phyloP scores from a whole-genome alignment of 1,140 invertebrate genomes.

The Lucilia cuprina region DNA sequence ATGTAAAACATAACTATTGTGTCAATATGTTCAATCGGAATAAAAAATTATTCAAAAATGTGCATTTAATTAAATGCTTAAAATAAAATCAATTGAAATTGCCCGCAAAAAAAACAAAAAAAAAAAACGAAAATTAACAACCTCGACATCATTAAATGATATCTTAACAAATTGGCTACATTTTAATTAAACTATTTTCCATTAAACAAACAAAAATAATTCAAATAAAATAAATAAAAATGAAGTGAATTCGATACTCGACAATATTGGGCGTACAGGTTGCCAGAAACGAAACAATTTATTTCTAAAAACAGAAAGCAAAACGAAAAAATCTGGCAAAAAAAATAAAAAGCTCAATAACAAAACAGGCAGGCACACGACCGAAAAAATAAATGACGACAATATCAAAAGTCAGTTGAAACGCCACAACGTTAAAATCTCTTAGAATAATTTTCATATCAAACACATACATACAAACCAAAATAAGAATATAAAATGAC shows the following conservation, averaged over 20 bases:
- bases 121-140: neutral
- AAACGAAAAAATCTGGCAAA: neutral
- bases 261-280: conserved; percentile 30
- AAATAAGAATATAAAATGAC: conserved; percentile 13
- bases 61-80: too few species aligned
- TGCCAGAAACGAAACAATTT: neutral
- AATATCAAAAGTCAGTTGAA: neutral
- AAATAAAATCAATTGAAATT: neutral
- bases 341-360: neutral
- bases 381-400: neutral
- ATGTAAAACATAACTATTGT: too few species aligned
- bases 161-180: conserved; percentile 32
- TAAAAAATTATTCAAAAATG: too few species aligned
- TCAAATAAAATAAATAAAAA: conserved; percentile 23
- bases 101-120: neutral
- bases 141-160: conserved; percentile 29
- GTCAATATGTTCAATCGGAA: too few species aligned
- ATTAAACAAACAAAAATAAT: conserved; percentile 25
- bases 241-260: conserved; percentile 18
- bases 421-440: neutral
- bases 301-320: neutral
- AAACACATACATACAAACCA: neutral
- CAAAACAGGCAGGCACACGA: conserved; percentile 5
- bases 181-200: conserved; percentile 35
- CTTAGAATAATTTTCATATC: neutral